Percentiles rank a stretch among this genome's conserved stretches.
Evolutionary conservation across 2,113 vertebrate species (phyloP).

Genomic region (Megalops atlanticus): DNA sequence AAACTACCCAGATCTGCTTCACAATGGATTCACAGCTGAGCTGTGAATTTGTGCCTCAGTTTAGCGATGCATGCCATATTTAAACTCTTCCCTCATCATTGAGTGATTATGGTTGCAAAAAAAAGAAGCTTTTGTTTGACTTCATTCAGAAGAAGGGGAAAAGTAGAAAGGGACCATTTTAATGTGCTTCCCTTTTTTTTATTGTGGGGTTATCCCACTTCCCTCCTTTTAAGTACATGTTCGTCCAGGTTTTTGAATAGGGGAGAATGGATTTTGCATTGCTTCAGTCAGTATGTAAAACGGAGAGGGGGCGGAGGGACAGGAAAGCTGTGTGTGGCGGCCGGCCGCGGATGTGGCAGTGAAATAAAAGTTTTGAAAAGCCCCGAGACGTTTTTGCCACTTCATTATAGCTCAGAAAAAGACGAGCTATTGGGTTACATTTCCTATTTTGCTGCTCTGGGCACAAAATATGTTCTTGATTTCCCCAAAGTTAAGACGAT

Average conservation of each 20-base stretch:
- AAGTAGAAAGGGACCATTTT: conserved; percentile 22
- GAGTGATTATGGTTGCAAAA: neutral
- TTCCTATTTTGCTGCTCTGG: conserved; percentile 23
- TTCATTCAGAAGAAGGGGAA: conserved; percentile 16
- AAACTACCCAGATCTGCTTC: neutral
- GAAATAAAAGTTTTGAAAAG: conserved; percentile 37
- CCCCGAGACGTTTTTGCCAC: conserved; percentile 36
- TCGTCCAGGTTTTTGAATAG: conserved; percentile 37
- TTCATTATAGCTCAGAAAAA: conserved; percentile 34
- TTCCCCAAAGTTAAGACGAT: conserved; percentile 32
- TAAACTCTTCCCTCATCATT: conserved; percentile 7
- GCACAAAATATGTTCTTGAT: conserved; percentile 34
- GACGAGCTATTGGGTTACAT: conserved; percentile 37
- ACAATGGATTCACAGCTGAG: neutral
- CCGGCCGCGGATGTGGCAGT: conserved; percentile 36
- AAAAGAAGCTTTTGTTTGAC: conserved; percentile 21
- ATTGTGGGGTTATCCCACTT: conserved; percentile 30
- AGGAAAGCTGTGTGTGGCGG: conserved; percentile 28
- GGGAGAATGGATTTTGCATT: conserved; percentile 45
- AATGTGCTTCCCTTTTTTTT: conserved; percentile 33
- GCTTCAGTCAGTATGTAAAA: conserved; percentile 39
- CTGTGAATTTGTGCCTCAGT: neutral
- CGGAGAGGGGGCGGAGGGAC: conserved; percentile 17
- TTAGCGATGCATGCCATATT: neutral
- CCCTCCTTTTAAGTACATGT: conserved; percentile 36